Conservation (phyloP, 2,888 invertebrate genomes). For the Arctia plantaginis region DNA sequence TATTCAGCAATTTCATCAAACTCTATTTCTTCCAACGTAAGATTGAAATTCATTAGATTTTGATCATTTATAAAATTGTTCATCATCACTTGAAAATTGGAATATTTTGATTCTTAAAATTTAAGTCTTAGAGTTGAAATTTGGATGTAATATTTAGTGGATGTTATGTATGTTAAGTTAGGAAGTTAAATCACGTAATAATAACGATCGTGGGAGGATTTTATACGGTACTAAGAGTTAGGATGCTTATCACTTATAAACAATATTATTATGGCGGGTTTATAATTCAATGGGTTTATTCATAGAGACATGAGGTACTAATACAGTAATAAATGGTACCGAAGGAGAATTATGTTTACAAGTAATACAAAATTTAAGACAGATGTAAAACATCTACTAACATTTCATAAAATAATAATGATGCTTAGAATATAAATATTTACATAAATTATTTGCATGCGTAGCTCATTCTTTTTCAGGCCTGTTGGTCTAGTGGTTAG, state of each 20-base stretch:
- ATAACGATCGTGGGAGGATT: slow-evolving; percentile 48
- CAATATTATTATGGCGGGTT: slow-evolving; percentile 19
- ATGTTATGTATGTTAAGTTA: slow-evolving; percentile 41
- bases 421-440: neutral
- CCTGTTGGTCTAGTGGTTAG: too few relatives aligned
- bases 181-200: slow-evolving; percentile 52
- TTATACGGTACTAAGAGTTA: slow-evolving; percentile 39
- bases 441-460: neutral
- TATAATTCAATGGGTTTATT: slow-evolving; percentile 8
- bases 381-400: neutral
- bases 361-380: neutral
- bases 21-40: rapidly evolving
- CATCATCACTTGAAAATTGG: neutral
- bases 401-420: neutral
- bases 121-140: neutral
- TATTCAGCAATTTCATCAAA: neutral
- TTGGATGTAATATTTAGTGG: slow-evolving; percentile 17
- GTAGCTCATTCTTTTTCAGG: too few relatives aligned
- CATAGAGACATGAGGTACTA: neutral
- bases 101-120: slow-evolving; percentile 17
- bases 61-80: neutral
- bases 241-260: slow-evolving; percentile 42
- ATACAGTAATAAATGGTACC: slow-evolving; percentile 7
- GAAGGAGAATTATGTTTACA: neutral
- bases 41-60: slow-evolving; percentile 18